Conservation (phyloP, 1,140 invertebrate species). For the Drosophila pallidifrons region DNA sequence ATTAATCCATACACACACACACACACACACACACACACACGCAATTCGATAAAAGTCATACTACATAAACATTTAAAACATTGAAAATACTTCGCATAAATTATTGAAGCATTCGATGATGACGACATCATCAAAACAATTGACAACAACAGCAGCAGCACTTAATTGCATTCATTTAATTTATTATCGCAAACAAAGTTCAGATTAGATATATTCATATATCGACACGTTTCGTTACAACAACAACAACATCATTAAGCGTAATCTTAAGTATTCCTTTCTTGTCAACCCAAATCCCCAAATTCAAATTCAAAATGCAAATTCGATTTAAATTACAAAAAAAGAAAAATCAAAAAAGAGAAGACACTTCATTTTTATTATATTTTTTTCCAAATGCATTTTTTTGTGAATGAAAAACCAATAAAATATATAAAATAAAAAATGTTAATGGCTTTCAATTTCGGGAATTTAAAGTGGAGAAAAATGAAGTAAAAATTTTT, state of each 20-base stretch:
- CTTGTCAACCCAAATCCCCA: neutral
- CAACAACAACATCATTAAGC: slow-evolving; percentile 6
- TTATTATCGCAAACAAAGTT: slow-evolving; percentile 25
- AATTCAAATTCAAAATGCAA: slow-evolving; percentile 9
- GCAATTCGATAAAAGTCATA: slow-evolving; percentile 70
- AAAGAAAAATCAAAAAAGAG: neutral
- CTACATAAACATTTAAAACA: slow-evolving; percentile 17
- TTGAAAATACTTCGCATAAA: slow-evolving; percentile 27
- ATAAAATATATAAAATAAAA: slow-evolving; percentile 1
- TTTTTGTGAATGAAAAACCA: slow-evolving; percentile 34
- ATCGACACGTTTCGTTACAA: slow-evolving; percentile 15
- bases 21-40: slow-evolving; percentile 32
- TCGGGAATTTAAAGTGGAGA: too few species aligned
- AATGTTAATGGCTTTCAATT: too few species aligned
- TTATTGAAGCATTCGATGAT: slow-evolving; percentile 28
- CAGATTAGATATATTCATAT: slow-evolving; percentile 9
- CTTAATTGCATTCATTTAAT: slow-evolving; percentile 45
- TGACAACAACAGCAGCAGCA: slow-evolving; percentile 1
- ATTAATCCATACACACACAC: slow-evolving; percentile 34
- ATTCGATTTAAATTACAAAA: neutral
- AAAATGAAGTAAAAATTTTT: too few species aligned
- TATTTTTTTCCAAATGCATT: slow-evolving; percentile 33
- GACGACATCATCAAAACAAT: slow-evolving; percentile 3
- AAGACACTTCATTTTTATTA: slow-evolving; percentile 27
- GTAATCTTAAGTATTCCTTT: slow-evolving; percentile 13